Percentiles rank a stretch among this genome's conserved stretches.
phyloP scores from a whole-genome alignment of 1,140 invertebrate species.

The Mesaphorura yosii region DNA sequence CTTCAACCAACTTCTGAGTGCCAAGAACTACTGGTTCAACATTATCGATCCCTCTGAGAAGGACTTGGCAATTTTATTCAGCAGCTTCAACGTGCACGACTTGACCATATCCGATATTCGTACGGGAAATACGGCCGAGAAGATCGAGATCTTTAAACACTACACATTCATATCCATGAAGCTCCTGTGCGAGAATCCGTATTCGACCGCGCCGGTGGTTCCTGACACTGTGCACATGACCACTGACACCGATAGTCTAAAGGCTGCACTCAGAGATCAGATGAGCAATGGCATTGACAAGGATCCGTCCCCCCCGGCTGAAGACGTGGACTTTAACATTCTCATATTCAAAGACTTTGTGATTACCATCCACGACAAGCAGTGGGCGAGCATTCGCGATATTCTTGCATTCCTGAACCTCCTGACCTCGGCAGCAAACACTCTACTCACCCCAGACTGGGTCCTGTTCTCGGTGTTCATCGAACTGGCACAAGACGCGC shows the following conservation, averaged over 20 bases:
- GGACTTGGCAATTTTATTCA: neutral
- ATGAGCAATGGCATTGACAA: neutral
- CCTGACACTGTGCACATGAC: no score
- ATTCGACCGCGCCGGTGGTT: no score
- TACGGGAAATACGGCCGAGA: neutral
- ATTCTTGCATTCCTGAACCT: conserved; percentile 6
- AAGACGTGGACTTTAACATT: conserved; percentile 7
- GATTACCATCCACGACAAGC: neutral
- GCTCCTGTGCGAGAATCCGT: neutral
- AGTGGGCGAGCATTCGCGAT: conserved; percentile 2
- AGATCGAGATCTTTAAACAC: neutral
- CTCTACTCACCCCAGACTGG: neutral
- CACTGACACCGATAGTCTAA: no score
- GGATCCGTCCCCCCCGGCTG: no score
- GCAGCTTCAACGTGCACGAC: neutral
- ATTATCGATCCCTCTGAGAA: neutral
- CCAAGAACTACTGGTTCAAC: neutral
- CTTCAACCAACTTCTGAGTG: neutral
- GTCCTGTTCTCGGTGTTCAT: conserved; percentile 8
- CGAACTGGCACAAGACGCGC: conserved; percentile 9
- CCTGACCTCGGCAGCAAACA: neutral
- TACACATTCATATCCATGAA: neutral
- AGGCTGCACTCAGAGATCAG: no score
- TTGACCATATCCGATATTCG: neutral
- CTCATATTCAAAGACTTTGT: conserved; percentile 7